Evolutionary conservation across 2,113 vertebrate species (phyloP).

Genomic region (Otolemur garnettii): DNA sequence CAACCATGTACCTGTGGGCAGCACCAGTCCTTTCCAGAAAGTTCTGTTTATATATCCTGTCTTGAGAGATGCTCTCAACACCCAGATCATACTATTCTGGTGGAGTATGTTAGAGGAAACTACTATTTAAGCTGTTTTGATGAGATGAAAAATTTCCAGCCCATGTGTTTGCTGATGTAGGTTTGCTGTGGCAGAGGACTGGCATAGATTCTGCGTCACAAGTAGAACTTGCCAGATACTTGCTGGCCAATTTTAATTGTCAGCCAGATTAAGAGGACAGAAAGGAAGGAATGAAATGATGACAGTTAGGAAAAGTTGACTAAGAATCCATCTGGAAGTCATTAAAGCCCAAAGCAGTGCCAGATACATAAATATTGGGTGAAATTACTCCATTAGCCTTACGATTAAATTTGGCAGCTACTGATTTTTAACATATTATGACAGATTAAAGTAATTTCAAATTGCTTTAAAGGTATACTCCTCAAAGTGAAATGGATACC

Average conservation of each 20-base stretch:
- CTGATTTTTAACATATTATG: conserved; percentile 56
- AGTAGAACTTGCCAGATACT: background rate
- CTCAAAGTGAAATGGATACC: background rate
- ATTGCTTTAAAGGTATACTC: conserved; percentile 46
- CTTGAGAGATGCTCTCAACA: background rate
- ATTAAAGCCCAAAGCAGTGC: conserved; percentile 1
- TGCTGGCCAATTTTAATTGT: background rate
- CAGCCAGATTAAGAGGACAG: background rate
- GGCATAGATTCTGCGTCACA: background rate
- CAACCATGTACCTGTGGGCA: background rate
- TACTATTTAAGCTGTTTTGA: background rate
- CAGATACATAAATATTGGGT: conserved; percentile 34
- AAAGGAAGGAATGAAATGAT: background rate
- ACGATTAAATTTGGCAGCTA: conserved; percentile 50
- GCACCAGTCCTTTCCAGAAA: background rate
- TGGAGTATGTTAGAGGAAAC: background rate
- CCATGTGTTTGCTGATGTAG: background rate
- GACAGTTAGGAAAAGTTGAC: background rate
- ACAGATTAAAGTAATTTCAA: conserved; percentile 65
- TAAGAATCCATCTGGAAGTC: conserved; percentile 65
- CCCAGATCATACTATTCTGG: background rate
- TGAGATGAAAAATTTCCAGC: background rate
- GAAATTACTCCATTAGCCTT: conserved; percentile 35
- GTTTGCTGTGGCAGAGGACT: background rate
- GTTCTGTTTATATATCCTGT: background rate